phyloP scores from a whole-genome alignment of 37 sponge, comb jelly and placozoan species.

The Geodia barretti region DNA sequence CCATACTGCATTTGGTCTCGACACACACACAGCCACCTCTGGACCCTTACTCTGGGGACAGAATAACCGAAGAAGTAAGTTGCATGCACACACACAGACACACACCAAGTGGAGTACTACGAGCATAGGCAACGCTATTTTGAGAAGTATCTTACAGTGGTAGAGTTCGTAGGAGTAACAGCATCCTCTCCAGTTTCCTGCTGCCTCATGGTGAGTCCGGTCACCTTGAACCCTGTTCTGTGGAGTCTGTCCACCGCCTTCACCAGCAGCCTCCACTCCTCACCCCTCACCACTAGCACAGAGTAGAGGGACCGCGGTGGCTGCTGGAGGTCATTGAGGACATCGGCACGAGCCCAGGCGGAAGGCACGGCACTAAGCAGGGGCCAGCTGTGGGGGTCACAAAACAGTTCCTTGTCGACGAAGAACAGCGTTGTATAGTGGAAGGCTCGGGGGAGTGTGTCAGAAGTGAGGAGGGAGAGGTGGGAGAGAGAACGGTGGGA shows the following conservation, averaged over 20 bases:
- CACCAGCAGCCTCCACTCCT: conserved; percentile 16
- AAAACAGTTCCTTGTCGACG: conserved; percentile 68
- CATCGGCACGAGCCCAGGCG: conserved; percentile 36
- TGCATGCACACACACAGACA: background rate
- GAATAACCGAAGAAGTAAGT: background rate
- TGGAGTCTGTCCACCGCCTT: conserved; percentile 53
- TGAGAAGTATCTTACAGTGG: too few relatives aligned
- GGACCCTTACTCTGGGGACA: too few relatives aligned
- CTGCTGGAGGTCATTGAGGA: conserved; percentile 14
- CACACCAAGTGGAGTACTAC: background rate
- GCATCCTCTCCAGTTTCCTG: too few relatives aligned
- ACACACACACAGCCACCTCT: conserved; percentile 59
- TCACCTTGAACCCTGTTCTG: conserved; percentile 40
- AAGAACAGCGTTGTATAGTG: conserved; percentile 44
- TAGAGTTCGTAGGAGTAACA: too few relatives aligned
- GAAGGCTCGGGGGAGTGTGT: conserved; percentile 26
- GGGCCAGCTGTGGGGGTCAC: conserved; percentile 25
- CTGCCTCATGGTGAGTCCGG: conserved; percentile 35
- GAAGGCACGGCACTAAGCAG: conserved; percentile 37
- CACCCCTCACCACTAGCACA: conserved; percentile 10
- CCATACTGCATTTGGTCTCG: conserved; percentile 69
- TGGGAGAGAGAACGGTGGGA: background rate
- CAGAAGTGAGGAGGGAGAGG: conserved; percentile 18
- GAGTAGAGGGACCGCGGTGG: conserved; percentile 23
- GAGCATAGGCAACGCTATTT: background rate